phyloP scores from a whole-genome alignment of 2,888 invertebrate species.

The Serrognathus titanus region DNA sequence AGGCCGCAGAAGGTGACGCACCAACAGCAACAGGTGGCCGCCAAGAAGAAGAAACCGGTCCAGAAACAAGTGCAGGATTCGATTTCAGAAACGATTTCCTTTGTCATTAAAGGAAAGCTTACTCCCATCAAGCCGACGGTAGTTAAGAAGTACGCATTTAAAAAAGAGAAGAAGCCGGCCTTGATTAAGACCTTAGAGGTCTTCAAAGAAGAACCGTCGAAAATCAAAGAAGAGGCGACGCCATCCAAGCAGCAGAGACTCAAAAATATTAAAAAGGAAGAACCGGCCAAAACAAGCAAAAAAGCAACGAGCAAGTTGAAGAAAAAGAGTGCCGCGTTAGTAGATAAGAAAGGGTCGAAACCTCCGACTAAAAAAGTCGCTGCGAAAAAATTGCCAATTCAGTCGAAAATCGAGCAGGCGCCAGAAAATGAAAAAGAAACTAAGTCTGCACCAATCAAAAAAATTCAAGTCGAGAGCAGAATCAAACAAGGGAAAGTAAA shows the following conservation, averaged over 20 bases:
- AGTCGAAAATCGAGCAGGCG: background rate
- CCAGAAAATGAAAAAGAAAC: background rate
- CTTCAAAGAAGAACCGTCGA: constrained; percentile 22
- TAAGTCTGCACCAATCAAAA: background rate
- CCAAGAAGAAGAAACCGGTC: constrained; percentile 33
- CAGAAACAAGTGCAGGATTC: constrained; percentile 37
- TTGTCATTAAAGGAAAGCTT: constrained; percentile 45
- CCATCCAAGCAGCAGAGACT: background rate
- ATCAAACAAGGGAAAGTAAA: background rate
- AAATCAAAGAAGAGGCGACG: constrained; percentile 18
- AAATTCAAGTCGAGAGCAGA: constrained; percentile 2
- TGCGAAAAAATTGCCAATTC: no score
- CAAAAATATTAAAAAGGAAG: constrained; percentile 16
- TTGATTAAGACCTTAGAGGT: constrained; percentile 28
- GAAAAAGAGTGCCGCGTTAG: constrained; percentile 19
- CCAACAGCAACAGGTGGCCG: constrained; percentile 13
- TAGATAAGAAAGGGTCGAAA: constrained; percentile 6
- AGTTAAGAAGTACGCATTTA: constrained; percentile 14
- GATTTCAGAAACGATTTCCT: constrained; percentile 45
- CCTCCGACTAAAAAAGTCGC: background rate
- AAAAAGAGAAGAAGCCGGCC: constrained; percentile 24
- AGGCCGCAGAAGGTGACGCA: constrained; percentile 27
- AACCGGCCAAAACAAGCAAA: constrained; percentile 27
- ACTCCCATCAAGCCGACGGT: constrained; percentile 38
- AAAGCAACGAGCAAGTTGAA: constrained; percentile 24